Percentiles rank a stretch among this genome's conserved stretches.
Evolutionary conservation across 2,113 vertebrate species (phyloP).

Genomic region (Crotalus viridis): DNA sequence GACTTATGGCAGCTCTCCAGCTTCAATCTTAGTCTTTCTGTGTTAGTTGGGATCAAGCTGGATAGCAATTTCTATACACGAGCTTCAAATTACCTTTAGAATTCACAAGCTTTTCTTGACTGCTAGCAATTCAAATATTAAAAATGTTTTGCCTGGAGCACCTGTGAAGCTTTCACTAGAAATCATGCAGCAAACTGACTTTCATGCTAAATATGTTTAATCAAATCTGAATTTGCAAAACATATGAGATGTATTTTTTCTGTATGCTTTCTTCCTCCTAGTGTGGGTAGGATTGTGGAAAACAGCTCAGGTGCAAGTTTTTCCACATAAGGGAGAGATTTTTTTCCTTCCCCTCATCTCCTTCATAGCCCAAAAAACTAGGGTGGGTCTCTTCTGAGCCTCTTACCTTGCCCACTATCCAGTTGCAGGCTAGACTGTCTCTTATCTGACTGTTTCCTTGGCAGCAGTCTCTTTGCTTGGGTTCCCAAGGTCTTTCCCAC

Average conservation of each 20-base stretch:
- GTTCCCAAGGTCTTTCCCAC: not conserved
- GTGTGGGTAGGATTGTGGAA: not conserved
- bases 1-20: not conserved
- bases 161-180: not conserved
- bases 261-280: not conserved
- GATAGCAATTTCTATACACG: not conserved
- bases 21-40: not conserved
- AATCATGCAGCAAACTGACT: not conserved
- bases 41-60: not conserved
- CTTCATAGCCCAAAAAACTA: not conserved
- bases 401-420: no score
- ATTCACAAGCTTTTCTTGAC: not conserved
- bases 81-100: not conserved
- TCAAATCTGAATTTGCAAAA: not conserved
- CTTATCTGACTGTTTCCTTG: not conserved
- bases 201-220: not conserved
- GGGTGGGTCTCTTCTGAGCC: no score
- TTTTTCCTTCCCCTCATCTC: not conserved
- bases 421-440: not conserved
- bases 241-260: not conserved
- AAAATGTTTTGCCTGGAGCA: not conserved
- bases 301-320: not conserved
- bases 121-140: not conserved
- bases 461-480: not conserved
- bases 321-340: not conserved